Evolutionary conservation across 1,140 invertebrate genomes (phyloP).

Genomic region (Papilio helenus): DNA sequence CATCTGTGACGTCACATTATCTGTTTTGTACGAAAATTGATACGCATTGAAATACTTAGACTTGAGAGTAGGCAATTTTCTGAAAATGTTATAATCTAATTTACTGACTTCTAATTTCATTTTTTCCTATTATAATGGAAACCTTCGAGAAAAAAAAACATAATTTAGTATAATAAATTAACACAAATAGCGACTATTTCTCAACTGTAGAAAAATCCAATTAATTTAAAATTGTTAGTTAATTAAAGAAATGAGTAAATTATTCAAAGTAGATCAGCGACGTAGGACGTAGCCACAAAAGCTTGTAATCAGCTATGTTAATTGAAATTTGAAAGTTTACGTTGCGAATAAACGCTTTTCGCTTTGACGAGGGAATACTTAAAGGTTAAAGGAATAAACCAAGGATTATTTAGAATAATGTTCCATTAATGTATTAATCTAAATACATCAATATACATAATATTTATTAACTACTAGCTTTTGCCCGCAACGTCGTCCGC

Average conservation of each 20-base stretch:
- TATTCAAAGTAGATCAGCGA: slow-evolving; percentile 5
- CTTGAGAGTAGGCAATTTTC: no score
- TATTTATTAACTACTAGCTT: not conserved
- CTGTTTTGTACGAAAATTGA: no score
- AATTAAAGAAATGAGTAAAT: slow-evolving; percentile 1
- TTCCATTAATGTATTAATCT: not conserved
- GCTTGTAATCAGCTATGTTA: slow-evolving; percentile 18
- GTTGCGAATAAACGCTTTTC: slow-evolving; percentile 17
- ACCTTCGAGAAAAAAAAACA: no score
- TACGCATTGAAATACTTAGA: no score
- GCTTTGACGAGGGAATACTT: slow-evolving; percentile 18
- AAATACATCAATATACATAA: not conserved
- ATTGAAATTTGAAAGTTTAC: slow-evolving; percentile 28
- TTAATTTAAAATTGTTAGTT: not conserved
- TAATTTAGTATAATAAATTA: no score
- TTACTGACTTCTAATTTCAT: no score
- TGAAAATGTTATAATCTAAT: no score
- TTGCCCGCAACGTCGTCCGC: not conserved
- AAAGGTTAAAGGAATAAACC: slow-evolving; percentile 9
- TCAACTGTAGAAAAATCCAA: not conserved
- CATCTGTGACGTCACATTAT: not conserved
- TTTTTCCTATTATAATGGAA: no score
- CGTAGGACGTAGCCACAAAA: slow-evolving; percentile 9
- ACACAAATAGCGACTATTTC: not conserved
- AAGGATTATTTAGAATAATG: slow-evolving; percentile 9